Conservation (phyloP, 2,888 invertebrate genomes). For the Synanthedon andrenaeformis region DNA sequence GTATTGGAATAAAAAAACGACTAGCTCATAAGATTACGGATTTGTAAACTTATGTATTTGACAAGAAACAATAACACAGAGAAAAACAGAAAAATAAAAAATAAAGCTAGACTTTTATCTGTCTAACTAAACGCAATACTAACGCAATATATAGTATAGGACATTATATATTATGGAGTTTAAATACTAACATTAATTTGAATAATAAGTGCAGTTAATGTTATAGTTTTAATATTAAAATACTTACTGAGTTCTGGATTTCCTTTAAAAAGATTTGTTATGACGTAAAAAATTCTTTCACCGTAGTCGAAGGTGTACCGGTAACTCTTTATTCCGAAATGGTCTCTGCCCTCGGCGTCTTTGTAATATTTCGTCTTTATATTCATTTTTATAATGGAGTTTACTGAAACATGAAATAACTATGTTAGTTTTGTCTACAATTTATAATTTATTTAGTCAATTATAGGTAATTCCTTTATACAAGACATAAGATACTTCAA, state of each 20-base stretch:
- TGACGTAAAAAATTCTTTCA: conserved; percentile 55
- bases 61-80: too few relatives aligned
- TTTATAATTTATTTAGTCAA: not conserved
- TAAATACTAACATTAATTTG: too few relatives aligned
- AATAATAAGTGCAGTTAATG: too few relatives aligned
- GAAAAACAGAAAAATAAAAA: too few relatives aligned
- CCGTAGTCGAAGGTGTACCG: conserved; percentile 57
- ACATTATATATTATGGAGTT: too few relatives aligned
- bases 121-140: too few relatives aligned
- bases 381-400: conserved; percentile 56
- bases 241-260: conserved; percentile 60
- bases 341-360: conserved; percentile 51
- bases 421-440: conserved; percentile 1
- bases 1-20: too few relatives aligned
- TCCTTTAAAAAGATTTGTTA: conserved; percentile 58
- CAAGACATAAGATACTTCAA: too few relatives aligned
- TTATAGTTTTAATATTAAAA: not conserved
- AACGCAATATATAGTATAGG: too few relatives aligned
- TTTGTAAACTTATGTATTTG: too few relatives aligned
- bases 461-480: not conserved
- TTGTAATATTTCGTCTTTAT: conserved; percentile 62
- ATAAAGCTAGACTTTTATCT: too few relatives aligned
- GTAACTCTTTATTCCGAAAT: conserved; percentile 60
- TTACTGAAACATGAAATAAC: conserved; percentile 36
- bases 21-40: too few relatives aligned